Conservation (phyloP, 2,888 invertebrate genomes). For the Nomada ferruginata region DNA sequence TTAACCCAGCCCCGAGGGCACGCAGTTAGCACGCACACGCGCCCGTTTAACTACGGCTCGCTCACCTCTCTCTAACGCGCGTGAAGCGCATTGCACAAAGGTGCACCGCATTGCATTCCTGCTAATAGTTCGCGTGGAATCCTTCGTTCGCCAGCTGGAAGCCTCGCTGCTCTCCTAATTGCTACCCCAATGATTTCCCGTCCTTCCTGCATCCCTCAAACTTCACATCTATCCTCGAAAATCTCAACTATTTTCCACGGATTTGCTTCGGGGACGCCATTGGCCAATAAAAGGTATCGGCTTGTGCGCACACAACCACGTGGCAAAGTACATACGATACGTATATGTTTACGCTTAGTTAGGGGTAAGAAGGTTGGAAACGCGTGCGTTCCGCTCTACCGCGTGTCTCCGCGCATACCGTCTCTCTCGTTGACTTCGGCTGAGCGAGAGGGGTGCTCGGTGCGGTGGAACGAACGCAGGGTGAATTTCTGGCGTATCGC, state of each 20-base stretch:
- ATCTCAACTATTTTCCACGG: not conserved
- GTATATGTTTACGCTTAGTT: not conserved
- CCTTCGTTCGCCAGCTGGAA: not conserved
- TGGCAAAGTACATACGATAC: not conserved
- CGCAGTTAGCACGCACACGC: slow-evolving; percentile 38
- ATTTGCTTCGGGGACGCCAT: not conserved
- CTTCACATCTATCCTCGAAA: not conserved
- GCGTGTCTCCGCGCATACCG: slow-evolving; percentile 30
- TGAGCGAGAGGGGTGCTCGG: slow-evolving; percentile 26
- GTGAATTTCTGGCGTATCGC: slow-evolving; percentile 69
- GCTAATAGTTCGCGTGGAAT: slow-evolving; percentile 22
- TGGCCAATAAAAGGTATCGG: slow-evolving; percentile 8
- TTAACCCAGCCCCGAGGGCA: slow-evolving; percentile 41
- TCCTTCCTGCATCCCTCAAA: too few species aligned
- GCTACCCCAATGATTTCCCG: not conserved
- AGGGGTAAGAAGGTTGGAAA: slow-evolving; percentile 23
- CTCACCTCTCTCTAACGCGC: slow-evolving; percentile 2
- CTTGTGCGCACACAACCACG: not conserved
- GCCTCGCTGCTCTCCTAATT: not conserved
- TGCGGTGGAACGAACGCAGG: slow-evolving; percentile 62
- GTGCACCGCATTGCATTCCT: slow-evolving; percentile 22
- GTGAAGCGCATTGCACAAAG: slow-evolving; percentile 11
- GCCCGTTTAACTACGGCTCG: slow-evolving; percentile 14
- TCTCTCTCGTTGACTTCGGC: slow-evolving; percentile 30
- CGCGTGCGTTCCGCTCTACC: slow-evolving; percentile 56